Percentiles rank a stretch among this genome's conserved stretches.
Evolutionary conservation across 2,888 invertebrate species (phyloP).

Genomic region (Caenorhabditis sp.): DNA sequence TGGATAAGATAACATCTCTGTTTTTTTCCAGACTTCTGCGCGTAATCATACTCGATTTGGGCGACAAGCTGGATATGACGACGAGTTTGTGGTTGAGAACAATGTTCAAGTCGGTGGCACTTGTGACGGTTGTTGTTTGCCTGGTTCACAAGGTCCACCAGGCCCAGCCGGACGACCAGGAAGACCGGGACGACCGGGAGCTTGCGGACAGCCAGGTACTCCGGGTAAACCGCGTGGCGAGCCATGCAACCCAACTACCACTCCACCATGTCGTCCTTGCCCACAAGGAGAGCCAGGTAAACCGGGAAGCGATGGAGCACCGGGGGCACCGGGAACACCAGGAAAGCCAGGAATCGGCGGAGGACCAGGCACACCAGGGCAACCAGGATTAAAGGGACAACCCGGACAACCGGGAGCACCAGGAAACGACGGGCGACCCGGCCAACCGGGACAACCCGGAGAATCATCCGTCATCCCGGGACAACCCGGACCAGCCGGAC

Average conservation of each 20-base stretch:
- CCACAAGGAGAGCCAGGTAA: constrained; percentile 51
- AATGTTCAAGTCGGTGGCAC: constrained; percentile 18
- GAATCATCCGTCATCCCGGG: constrained; percentile 37
- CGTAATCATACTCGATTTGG: constrained; percentile 28
- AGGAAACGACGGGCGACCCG: constrained; percentile 34
- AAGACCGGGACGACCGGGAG: constrained; percentile 47
- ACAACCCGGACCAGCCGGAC: constrained; percentile 43
- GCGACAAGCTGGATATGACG: constrained; percentile 31
- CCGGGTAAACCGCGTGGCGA: constrained; percentile 53
- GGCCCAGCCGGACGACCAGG: constrained; percentile 45
- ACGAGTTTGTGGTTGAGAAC: constrained; percentile 17
- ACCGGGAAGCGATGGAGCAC: constrained; percentile 55
- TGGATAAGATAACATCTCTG: background rate
- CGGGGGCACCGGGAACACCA: constrained; percentile 43
- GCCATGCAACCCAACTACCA: constrained; percentile 63
- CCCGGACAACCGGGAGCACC: constrained; percentile 40
- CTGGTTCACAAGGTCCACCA: constrained; percentile 45
- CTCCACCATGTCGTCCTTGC: constrained; percentile 59
- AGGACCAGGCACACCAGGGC: constrained; percentile 27
- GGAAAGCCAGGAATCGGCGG: constrained; percentile 42
- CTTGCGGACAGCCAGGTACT: constrained; percentile 41
- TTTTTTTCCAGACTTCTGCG: constrained; percentile 14
- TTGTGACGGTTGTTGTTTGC: constrained; percentile 47
- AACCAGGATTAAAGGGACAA: constrained; percentile 24
- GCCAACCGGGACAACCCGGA: constrained; percentile 48